Base-by-base conservation (phyloP, 1,140 invertebrate genomes). In the Marisa cornuarietis region DNA sequence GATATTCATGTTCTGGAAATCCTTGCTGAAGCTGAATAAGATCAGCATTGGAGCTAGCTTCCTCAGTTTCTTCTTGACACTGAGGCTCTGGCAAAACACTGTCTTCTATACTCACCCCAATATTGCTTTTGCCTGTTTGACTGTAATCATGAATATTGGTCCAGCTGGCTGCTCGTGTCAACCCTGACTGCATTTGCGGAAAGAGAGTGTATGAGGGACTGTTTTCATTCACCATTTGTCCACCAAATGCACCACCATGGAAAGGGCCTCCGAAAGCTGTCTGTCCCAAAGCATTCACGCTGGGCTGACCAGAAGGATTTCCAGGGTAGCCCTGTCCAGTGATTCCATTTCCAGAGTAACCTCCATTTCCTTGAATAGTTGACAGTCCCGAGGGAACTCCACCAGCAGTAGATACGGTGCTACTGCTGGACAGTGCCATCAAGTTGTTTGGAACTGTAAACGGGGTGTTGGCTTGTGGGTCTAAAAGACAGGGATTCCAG, bases 1-100 rank as follows among this genome's bases (percentile, higher is more conserved):
- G 83, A 77, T 89, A 89, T 61, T 89, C 88, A 66, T 85, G 85
- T 68, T 89, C 88, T 18, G 84, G 77, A 42, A 76, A 78, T 49
- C 58, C 42, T n/a, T 11, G 31, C 18, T 68, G 54, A 62, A 76
- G 52, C 24, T 79, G 74, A 51, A 71, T 79, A 24, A 79, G 79
- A 26, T 80, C 71, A 42, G 52, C 77, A 66, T 79, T 79, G 74
- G n/a, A 79, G 69, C 24, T 69, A 66, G 54, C 82, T 63, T 72
- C 76, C 31, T 4, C 54, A 69, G 61, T 66, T n/a, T 13, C 73
- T 20, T 52, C 52, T 63, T 66, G 75, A 78, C 51, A 80, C 22
- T 85, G 82, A 71, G 73, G 49, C 77, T 79, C 71, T 71, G 78
- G 63, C n/a, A 58, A 66, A 24, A 69, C 65, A 49, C 72, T 74